phyloP scores from a whole-genome alignment of 2,888 invertebrate species.

The Cryptocheilus praepositus region DNA sequence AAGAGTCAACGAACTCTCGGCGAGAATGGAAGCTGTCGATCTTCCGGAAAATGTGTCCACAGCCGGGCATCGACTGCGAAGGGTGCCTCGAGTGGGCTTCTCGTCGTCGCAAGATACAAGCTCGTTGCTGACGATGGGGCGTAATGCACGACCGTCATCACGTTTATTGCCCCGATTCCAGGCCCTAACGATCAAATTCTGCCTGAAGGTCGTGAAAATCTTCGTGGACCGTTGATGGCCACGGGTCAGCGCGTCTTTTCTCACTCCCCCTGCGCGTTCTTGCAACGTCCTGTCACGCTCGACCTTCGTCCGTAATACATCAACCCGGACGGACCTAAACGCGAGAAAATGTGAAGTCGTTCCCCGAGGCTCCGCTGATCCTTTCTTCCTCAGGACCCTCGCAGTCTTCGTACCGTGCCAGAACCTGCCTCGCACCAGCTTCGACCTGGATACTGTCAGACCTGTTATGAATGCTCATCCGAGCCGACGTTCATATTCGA shows the following conservation, averaged over 20 bases:
- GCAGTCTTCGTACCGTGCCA: no score
- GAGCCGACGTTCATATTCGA: neutral
- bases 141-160: no score
- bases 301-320: slow-evolving; percentile 1
- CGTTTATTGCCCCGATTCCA: no score
- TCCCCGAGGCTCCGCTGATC: neutral
- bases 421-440: neutral
- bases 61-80: no score
- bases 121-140: no score
- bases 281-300: neutral
- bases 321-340: neutral
- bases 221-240: neutral
- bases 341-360: slow-evolving; percentile 9
- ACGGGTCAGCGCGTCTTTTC: slow-evolving; percentile 1
- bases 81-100: no score
- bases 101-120: no score
- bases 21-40: no score
- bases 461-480: neutral
- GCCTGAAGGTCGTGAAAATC: slow-evolving; percentile 1
- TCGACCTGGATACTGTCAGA: neutral
- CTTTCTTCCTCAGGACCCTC: slow-evolving; percentile 1
- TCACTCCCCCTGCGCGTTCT: neutral
- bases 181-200: slow-evolving; percentile 7
- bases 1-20: no score
- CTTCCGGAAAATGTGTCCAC: no score